Evolutionary conservation across 2,113 vertebrate species (phyloP), one percentile per base, ranked within the genome.

Genomic region (Vulpes ferrilata): DNA sequence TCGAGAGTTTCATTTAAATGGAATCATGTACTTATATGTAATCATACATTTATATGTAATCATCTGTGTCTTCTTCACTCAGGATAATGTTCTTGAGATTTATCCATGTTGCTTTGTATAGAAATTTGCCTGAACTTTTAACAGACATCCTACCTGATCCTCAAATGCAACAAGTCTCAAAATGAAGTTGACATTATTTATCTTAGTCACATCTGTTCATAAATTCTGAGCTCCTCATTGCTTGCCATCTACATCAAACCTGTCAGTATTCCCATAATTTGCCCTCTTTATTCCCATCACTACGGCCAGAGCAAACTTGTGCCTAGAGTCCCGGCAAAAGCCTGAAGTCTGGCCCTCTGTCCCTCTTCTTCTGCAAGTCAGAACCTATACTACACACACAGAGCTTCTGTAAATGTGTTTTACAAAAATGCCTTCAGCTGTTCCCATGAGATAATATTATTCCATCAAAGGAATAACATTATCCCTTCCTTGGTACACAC

Each of bases 401-500:
- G 59, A 90, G 23, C 23, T 23, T 60, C 7, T 2, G 0, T 8
- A n/a, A 59, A 20, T 0, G 1, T 3, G 9, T 76, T 48, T 48
- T 48, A 76, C 43, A 48, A 23, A 76, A 25, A 32, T n/a, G 5
- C n/a, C 78, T 57, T 22, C 55, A 51, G 38, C 16, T 17, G 53
- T 17, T 57, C 30, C 19, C 67, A 4, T 12, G 35, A n/a, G 71
- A 73, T 73, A 38, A 73, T 25, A 7, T 48, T 8, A 48, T 76
- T 23, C 27, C 27, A 3, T 1, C 17, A 38, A 10, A 0, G 16
- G 74, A 16, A 19, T 2, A 1, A 16, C 20, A 27, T 10, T 2
- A 7, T 27, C 30, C 43, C 23, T 79, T 10, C 35, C 35, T 30
- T 11, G 10, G 20, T 9, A 23, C 32, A 30, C 62, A 51, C 48